Evolutionary conservation across 2,113 vertebrate species (phyloP), one percentile per base, ranked within the genome.

Genomic region (Larimichthys crocea): DNA sequence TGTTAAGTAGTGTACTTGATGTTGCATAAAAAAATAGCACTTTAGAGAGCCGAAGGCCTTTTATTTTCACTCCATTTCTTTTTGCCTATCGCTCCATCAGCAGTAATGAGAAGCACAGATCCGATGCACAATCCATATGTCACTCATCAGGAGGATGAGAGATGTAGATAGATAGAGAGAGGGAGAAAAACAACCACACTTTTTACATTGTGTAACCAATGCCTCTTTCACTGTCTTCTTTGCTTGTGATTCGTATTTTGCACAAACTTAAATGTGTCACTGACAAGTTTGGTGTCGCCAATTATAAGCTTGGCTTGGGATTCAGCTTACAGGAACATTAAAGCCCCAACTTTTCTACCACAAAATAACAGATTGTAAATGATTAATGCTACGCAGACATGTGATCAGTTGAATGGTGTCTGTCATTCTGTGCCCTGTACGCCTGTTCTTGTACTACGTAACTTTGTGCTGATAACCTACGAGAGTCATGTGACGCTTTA

Each of bases 21-120:
- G 35, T 76, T 59, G 75, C 61, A 59, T 48, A 49, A 83, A 76
- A 24, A 57, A 44, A 14, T 48, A 50, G 19, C 35, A 31, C 62
- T 75, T 62, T 59, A 61, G 42, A 62, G 14, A 78, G 55, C 35
- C 46, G 29, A 57, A 44, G 69, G 72, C 76, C 75, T 87, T 86
- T 88, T 77, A 65, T 70, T 76, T 71, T 76, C 26, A 63, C 61
- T 73, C 62, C 61, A 59, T 83, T 53, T 72, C 22, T 31, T 35
- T 68, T 62, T 55, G 10, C 48, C 50, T 35, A 31, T 60, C 14
- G 12, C 57, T 5, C 74, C 24, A 68, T 69, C 74, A 52, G 42
- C 49, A 52, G 63, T 59, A 76, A 85, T 78, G 79, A 86, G 31
- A 57, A 16, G 59, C 46, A 72, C 20, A 46, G 52, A 74, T 74